Evolutionary conservation across 1,140 invertebrate species (phyloP), one percentile per base, ranked within the genome.

Genomic region (Meloidogyne hapla): DNA sequence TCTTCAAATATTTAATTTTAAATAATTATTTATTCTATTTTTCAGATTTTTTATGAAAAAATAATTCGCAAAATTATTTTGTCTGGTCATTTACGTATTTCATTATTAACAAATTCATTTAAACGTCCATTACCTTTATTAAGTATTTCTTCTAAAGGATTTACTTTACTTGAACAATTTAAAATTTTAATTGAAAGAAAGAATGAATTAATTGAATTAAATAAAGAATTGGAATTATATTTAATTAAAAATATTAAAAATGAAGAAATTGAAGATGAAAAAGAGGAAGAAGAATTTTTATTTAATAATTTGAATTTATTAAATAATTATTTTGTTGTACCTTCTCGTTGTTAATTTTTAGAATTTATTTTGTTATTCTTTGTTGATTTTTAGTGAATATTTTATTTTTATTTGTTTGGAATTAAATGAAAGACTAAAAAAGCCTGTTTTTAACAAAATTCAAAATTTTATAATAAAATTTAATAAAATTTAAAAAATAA

Each of bases 161-260:
- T 56, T 56, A 18, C 4, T n/a, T n/a, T 56, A 56, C 8, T 56
- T n/a, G 48, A 56, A 56, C 48, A 56, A 56, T 56, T 56, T 56
- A 56, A 56, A n/a, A 21, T 56, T n/a, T 56, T 56, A 56, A 56
- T 56, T n/a, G 18, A 56, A 56, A 1, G 4, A n/a, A 56, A n/a
- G n/a, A n/a, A 56, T n/a, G 48, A 56, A 56, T 56, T 56, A n/a
- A 56, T 56, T n/a, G n/a, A 56, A 56, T 56, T 56, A 56, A 56
- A 56, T 56, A 56, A 56, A 56, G 48, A 56, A 56, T 56, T 56
- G 48, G 48, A 56, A 56, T 4, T 56, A n/a, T 56, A n/a, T 56
- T 56, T 56, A 56, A 56, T 56, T 56, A 56, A 56, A n/a, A 21
- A 56, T 56, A 56, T 15, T 1, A 8, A 45, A 15, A 15, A 56